These are phyloP conservation scores for Eulithis prunata DNA, from an alignment of 2,888 invertebrate genomes.

Conservation along the genomic window DNA sequence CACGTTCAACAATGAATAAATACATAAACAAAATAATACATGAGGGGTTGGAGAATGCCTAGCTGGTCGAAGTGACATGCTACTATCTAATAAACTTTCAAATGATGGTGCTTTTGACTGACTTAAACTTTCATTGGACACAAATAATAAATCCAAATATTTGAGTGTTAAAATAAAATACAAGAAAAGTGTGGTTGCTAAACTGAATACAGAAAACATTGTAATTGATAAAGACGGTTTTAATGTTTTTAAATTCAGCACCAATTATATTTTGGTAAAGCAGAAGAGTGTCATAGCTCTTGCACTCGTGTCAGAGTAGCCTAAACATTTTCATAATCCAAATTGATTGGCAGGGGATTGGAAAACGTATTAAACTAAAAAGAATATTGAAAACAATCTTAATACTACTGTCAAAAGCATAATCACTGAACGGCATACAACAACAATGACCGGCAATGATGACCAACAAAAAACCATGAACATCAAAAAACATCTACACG, in stretches of 20 bases:
- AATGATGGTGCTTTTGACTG: conserved; percentile 36
- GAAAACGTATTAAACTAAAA: no score
- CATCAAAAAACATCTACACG: conserved; percentile 73
- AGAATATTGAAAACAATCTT: neutral
- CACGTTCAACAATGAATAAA: conserved; percentile 38
- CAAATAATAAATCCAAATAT: no score
- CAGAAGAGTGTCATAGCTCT: no score
- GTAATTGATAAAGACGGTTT: no score
- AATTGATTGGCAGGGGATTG: no score
- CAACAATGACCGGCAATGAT: conserved; percentile 70
- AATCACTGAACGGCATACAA: conserved; percentile 50
- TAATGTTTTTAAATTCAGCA: no score
- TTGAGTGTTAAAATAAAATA: neutral
- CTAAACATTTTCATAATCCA: no score
- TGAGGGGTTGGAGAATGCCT: conserved; percentile 86
- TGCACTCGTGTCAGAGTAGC: no score
- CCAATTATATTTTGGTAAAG: no score
- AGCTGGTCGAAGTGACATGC: conserved; percentile 82
- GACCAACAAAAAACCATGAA: conserved; percentile 72
- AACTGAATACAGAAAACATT: no score
- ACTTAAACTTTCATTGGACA: neutral
- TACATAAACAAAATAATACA: conserved; percentile 65
- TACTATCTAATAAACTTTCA: conserved; percentile 49
- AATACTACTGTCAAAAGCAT: conserved; percentile 29
- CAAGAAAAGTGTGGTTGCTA: neutral